Percentiles rank a stretch among this genome's conserved stretches.
Evolutionary conservation across 2,797 vertebrate genomes (phyloP).

Genomic region (Labeo calbasu): DNA sequence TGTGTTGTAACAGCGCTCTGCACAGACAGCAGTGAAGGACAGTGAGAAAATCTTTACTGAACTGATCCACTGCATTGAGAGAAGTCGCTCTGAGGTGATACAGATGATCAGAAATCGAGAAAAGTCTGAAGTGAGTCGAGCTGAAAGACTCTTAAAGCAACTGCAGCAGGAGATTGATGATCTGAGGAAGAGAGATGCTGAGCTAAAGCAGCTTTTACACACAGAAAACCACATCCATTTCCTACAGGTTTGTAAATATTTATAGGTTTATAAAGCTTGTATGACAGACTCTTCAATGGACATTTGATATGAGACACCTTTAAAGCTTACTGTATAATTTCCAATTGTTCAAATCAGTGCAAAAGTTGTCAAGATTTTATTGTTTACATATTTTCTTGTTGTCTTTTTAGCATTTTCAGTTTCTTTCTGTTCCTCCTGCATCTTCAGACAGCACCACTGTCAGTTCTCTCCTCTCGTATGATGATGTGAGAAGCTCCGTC

Average conservation of each 20-base stretch:
- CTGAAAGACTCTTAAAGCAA: neutral
- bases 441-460: slow-evolving; percentile 5
- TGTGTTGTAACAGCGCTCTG: neutral
- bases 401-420: slow-evolving; percentile 23
- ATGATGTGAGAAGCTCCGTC: slow-evolving; percentile 36
- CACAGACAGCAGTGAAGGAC: neutral
- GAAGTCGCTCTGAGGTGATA: neutral
- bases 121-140: neutral
- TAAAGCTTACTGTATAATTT: neutral
- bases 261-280: neutral
- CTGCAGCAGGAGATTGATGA: neutral
- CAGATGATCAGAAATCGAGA: slow-evolving; percentile 1
- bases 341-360: neutral
- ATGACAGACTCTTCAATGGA: neutral
- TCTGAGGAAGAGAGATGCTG: neutral
- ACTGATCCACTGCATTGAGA: neutral
- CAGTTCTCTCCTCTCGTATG: slow-evolving; percentile 35
- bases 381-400: neutral
- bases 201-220: neutral
- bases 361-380: neutral
- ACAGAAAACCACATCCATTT: neutral
- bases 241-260: neutral
- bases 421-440: neutral
- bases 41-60: neutral
- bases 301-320: neutral